Evolutionary conservation across 2,113 vertebrate genomes (phyloP).

Genomic region (Carassius carassius): DNA sequence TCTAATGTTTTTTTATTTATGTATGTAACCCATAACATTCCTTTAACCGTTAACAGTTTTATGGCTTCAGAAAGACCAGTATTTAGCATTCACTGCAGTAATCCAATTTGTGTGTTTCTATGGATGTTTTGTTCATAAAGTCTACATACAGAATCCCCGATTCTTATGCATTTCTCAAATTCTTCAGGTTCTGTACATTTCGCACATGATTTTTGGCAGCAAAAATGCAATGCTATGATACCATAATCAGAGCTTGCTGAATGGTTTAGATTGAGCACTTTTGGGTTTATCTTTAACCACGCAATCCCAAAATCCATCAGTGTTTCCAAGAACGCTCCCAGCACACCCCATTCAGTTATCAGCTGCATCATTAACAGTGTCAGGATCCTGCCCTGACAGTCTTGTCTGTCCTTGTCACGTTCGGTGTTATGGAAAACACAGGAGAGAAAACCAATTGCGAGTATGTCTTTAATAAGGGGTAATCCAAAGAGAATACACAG

Average conservation of each 20-base stretch:
- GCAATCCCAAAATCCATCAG: slow-evolving; percentile 27
- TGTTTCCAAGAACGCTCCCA: slow-evolving; percentile 23
- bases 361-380: slow-evolving; percentile 38
- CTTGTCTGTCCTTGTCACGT: too few relatives aligned
- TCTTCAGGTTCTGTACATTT: slow-evolving; percentile 12
- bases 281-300: slow-evolving; percentile 27
- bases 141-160: background rate
- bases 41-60: background rate
- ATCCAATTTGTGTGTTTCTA: background rate
- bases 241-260: slow-evolving; percentile 6
- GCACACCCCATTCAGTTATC: slow-evolving; percentile 26
- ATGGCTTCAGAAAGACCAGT: background rate
- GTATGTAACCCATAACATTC: background rate
- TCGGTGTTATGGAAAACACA: too few relatives aligned
- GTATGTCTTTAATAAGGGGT: too few relatives aligned
- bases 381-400: too few relatives aligned
- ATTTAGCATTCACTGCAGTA: background rate
- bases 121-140: background rate
- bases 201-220: background rate
- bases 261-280: slow-evolving; percentile 4
- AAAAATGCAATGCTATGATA: background rate
- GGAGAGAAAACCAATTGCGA: too few relatives aligned
- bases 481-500: too few relatives aligned
- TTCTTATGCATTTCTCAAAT: background rate
- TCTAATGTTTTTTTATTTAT: too few relatives aligned